Evolutionary conservation across 2,113 vertebrate species (phyloP).

Genomic region (Gallinago jamesoni): DNA sequence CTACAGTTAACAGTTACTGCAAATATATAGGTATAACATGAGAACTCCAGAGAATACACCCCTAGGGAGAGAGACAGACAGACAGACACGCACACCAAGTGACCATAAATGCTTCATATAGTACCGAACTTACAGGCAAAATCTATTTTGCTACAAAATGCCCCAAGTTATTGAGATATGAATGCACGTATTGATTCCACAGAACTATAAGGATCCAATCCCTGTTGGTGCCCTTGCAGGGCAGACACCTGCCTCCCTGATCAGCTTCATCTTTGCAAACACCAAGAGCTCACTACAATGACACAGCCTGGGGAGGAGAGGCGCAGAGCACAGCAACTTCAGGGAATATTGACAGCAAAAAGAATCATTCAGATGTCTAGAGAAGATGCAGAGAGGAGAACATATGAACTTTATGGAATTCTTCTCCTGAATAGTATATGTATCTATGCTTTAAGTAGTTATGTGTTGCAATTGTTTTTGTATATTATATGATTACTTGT

Average conservation of each 20-base stretch:
- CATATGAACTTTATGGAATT: not conserved
- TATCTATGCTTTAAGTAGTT: not conserved
- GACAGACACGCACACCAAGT: too few relatives aligned
- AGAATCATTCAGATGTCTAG: not conserved
- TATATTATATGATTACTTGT: not conserved
- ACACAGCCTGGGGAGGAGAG: not conserved
- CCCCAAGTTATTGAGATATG: not conserved
- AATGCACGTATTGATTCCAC: not conserved
- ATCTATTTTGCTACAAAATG: conserved; percentile 36
- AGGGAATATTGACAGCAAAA: not conserved
- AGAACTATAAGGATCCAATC: not conserved
- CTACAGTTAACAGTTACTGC: not conserved
- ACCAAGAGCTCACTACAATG: not conserved
- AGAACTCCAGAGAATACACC: not conserved
- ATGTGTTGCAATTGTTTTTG: not conserved
- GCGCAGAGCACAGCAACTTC: not conserved
- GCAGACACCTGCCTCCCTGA: not conserved
- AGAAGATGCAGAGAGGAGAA: not conserved
- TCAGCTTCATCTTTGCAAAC: not conserved
- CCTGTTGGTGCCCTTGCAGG: not conserved
- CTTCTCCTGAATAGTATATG: not conserved
- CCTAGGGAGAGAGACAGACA: not conserved
- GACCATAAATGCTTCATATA: not conserved
- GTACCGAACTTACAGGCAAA: not conserved
- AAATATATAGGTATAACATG: not conserved